Conservation (phyloP, 2,888 invertebrate genomes). For the Hemaris fuciformis region DNA sequence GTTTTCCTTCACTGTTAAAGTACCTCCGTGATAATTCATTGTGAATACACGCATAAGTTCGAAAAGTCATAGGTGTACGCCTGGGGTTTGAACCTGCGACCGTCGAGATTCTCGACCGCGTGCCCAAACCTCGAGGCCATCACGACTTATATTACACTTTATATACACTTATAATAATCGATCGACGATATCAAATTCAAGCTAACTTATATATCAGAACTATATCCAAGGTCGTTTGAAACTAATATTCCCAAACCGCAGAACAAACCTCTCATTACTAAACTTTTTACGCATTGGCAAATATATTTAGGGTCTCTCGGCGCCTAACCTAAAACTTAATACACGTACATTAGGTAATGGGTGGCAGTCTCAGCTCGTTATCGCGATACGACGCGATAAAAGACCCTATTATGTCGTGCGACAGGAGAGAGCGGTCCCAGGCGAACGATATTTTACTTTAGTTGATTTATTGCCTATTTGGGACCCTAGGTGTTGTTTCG, state of each 20-base stretch:
- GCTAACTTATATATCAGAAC: not conserved
- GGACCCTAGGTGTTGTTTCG: slow-evolving; percentile 49
- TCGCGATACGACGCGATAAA: slow-evolving; percentile 41
- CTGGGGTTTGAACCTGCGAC: too few species aligned
- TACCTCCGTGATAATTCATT: too few species aligned
- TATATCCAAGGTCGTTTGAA: not conserved
- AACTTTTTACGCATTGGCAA: not conserved
- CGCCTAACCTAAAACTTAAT: not conserved
- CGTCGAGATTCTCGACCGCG: too few species aligned
- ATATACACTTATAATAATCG: too few species aligned
- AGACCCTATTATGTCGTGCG: slow-evolving; percentile 67
- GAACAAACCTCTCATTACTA: not conserved
- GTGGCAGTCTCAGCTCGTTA: slow-evolving; percentile 41
- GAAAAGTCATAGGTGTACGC: too few species aligned
- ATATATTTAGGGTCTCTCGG: not conserved
- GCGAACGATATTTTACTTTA: slow-evolving; percentile 66
- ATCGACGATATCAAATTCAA: not conserved
- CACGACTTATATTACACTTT: too few species aligned
- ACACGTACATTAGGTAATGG: slow-evolving; percentile 10
- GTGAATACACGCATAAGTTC: too few species aligned
- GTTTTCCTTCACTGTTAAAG: too few species aligned
- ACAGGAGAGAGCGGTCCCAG: slow-evolving; percentile 54
- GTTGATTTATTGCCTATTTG: slow-evolving; percentile 65
- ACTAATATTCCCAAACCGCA: not conserved
- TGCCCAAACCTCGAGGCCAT: too few species aligned